Percentiles rank a stretch among this genome's conserved stretches.
These are phyloP conservation scores for Enteromius trimaculatus DNA, from an alignment of 2,797 vertebrate genomes.

Conservation along the genomic window DNA sequence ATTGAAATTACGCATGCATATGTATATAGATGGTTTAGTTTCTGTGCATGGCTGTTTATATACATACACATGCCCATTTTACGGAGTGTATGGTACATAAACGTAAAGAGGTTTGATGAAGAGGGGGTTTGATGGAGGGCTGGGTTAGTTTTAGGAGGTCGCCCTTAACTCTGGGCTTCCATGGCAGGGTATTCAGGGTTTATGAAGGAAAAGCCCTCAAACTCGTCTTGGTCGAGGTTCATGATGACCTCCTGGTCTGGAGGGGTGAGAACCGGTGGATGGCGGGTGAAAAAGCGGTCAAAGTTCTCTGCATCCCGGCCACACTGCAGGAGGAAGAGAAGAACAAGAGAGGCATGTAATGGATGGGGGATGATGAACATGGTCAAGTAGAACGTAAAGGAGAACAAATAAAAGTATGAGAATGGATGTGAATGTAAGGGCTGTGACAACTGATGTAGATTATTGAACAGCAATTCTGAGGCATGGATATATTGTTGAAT, in stretches of 20 bases:
- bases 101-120: constrained; percentile 38
- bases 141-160: constrained; percentile 41
- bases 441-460: not conserved
- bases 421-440: constrained; percentile 55
- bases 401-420: constrained; percentile 43
- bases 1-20: constrained; percentile 52
- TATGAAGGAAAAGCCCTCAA: constrained; percentile 89
- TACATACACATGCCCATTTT: constrained; percentile 43
- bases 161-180: constrained; percentile 74
- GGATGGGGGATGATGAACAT: constrained; percentile 66
- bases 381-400: constrained; percentile 31
- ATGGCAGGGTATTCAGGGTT: constrained; percentile 75
- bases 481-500: constrained; percentile 11
- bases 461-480: constrained; percentile 19
- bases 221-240: constrained; percentile 99
- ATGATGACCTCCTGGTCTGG: constrained; percentile 99
- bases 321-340: constrained; percentile 83
- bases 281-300: constrained; percentile 99
- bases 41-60: constrained; percentile 45
- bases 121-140: constrained; percentile 34
- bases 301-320: constrained; percentile 99
- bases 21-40: constrained; percentile 45
- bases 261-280: constrained; percentile 96
- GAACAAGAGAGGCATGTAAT: constrained; percentile 64
- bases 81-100: constrained; percentile 43